Conservation (phyloP, 2,113 vertebrate genomes). For the Notarius quadriscutis region DNA sequence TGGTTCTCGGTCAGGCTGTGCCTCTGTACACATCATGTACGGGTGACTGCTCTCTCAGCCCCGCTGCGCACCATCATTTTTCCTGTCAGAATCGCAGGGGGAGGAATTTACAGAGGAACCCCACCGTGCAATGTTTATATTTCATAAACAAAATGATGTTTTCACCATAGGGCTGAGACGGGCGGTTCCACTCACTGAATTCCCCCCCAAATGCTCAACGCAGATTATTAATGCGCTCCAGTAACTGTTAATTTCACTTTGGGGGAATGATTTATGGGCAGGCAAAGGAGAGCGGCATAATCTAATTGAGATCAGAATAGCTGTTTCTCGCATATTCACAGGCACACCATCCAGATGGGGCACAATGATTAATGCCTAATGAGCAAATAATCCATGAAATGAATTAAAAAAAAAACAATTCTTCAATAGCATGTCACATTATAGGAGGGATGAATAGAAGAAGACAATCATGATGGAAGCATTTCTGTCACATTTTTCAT, state of each 20-base stretch:
- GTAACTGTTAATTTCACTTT: conserved; percentile 99
- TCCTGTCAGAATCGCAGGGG: conserved; percentile 75
- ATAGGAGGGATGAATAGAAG: conserved; percentile 70
- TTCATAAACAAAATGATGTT: conserved; percentile 96
- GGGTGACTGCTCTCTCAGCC: conserved; percentile 82
- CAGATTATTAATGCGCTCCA: conserved; percentile 99
- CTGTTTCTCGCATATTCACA: conserved; percentile 87
- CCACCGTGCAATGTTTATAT: conserved; percentile 92
- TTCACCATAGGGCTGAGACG: conserved; percentile 85
- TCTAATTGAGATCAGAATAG: conserved; percentile 99
- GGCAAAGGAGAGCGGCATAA: conserved; percentile 91
- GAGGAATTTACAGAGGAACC: conserved; percentile 73
- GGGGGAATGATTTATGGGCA: conserved; percentile 97
- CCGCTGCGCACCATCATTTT: conserved; percentile 83
- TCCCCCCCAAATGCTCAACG: conserved; percentile 86
- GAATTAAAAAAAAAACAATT: conserved; percentile 91
- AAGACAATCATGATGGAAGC: conserved; percentile 57
- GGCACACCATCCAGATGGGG: conserved; percentile 75
- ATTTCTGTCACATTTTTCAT: conserved; percentile 54
- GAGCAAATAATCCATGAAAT: conserved; percentile 98
- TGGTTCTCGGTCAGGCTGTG: conserved; percentile 75
- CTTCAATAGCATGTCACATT: conserved; percentile 81
- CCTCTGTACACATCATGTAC: conserved; percentile 82
- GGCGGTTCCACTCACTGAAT: conserved; percentile 90
- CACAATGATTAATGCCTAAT: conserved; percentile 97